phyloP scores from a whole-genome alignment of 1,140 invertebrate species.

The Drosophila ironensis region DNA sequence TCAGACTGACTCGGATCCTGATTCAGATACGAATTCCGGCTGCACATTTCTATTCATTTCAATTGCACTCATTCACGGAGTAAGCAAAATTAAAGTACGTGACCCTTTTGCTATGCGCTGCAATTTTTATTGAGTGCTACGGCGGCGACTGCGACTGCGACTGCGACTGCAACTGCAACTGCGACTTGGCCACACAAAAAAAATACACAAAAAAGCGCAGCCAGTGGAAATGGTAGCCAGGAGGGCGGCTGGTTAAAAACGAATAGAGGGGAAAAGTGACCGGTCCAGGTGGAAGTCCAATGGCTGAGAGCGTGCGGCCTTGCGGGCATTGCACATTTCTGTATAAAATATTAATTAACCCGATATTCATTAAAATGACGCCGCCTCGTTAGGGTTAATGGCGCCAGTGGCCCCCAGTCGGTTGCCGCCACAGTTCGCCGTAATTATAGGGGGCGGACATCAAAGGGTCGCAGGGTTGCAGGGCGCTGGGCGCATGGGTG shows the following conservation, averaged over 20 bases:
- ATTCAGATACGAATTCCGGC: background rate
- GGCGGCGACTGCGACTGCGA: no score
- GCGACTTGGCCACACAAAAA: no score
- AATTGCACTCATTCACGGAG: constrained; percentile 74
- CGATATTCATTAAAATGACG: constrained; percentile 72
- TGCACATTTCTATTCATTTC: constrained; percentile 71
- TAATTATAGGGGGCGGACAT: constrained; percentile 33
- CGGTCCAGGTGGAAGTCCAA: constrained; percentile 1
- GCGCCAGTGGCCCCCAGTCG: constrained; percentile 52
- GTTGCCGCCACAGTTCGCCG: constrained; percentile 36
- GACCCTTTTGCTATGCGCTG: constrained; percentile 62
- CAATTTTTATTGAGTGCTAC: constrained; percentile 69
- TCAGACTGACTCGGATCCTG: background rate
- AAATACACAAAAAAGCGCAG: no score
- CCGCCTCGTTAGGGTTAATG: constrained; percentile 73
- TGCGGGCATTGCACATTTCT: constrained; percentile 39
- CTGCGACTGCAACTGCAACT: no score
- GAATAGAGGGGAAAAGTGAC: no score
- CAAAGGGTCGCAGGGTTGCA: background rate
- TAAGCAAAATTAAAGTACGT: constrained; percentile 76
- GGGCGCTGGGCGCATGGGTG: background rate
- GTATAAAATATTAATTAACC: constrained; percentile 75
- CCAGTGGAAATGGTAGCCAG: no score
- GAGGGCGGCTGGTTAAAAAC: no score
- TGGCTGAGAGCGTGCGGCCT: background rate